Conservation (phyloP, 2,113 vertebrate species). For the rabbit (Oryctolagus cuniculus) region mOryCun1.1 NC_091433.1:185028501-185029000, state of each 20-base stretch:
- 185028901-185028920: too few species aligned
- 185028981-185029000: too few species aligned
- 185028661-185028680: not conserved
- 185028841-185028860: not conserved
- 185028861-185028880: not conserved
- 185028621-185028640: not conserved
- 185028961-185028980: too few species aligned
- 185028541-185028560: not conserved
- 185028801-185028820: not conserved
- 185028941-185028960: too few species aligned
- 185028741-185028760: not conserved
- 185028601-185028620: not conserved
- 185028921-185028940: too few species aligned
- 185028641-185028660: not conserved
- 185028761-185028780: not conserved
- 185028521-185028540: not conserved
- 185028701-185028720: not conserved
- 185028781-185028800: not conserved
- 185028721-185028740: not conserved
- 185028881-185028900: not conserved
- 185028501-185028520: conserved; percentile 95
- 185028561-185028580: not conserved
- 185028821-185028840: not conserved
- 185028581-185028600: not conserved
- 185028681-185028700: not conserved